Conservation (phyloP, 1,140 invertebrate species). For the Choristoneura fumiferana region DNA sequence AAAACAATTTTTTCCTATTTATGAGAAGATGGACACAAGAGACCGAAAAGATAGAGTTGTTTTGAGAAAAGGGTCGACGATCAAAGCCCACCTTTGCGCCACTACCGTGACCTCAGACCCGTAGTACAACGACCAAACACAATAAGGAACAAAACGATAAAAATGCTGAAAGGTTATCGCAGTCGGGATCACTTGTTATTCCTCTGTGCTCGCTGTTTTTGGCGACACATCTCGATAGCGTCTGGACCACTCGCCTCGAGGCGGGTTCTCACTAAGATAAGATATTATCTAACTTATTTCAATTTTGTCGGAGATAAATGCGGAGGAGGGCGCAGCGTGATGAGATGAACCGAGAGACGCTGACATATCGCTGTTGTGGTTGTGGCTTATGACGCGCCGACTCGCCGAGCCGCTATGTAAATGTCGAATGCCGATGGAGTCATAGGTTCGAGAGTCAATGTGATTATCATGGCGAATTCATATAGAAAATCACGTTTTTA, state of each 20-base stretch:
- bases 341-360: conserved; percentile 13
- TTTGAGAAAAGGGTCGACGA: no score
- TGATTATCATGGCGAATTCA: conserved; percentile 60
- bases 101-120: no score
- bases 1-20: no score
- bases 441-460: conserved; percentile 61
- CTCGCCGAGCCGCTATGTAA: conserved; percentile 53
- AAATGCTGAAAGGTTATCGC: conserved; percentile 11
- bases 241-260: conserved; percentile 41
- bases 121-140: no score
- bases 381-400: conserved; percentile 25
- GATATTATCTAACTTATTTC: conserved; percentile 49
- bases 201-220: conserved; percentile 35
- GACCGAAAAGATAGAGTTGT: no score
- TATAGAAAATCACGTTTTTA: conserved; percentile 64
- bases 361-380: conserved; percentile 19
- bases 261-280: conserved; percentile 34
- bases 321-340: conserved; percentile 27
- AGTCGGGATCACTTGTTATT: conserved; percentile 31
- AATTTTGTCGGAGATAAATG: conserved; percentile 46
- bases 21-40: no score
- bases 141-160: no score
- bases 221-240: conserved; percentile 45
- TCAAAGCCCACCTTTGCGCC: no score
- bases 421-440: conserved; percentile 70